phyloP scores from a whole-genome alignment of 2,888 invertebrate genomes.

The Pheosia gnoma region DNA sequence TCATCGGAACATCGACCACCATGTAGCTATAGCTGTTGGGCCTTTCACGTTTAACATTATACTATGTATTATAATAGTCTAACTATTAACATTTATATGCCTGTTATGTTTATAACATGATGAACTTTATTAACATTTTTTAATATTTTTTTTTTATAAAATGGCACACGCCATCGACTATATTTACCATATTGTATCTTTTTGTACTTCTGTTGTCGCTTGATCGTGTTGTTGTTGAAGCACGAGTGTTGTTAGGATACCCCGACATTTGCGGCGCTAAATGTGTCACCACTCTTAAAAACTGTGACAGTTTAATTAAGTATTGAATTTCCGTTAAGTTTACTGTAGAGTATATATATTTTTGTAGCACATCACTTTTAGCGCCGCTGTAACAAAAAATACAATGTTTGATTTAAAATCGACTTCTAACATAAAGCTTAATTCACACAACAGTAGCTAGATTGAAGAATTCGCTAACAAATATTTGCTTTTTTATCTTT shows the following conservation, averaged over 20 bases:
- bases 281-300: slow-evolving; percentile 42
- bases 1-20: slow-evolving; percentile 82
- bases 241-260: slow-evolving; percentile 79
- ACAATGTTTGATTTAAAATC: slow-evolving; percentile 32
- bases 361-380: slow-evolving; percentile 51
- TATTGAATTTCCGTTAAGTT: slow-evolving; percentile 27
- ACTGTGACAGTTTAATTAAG: slow-evolving; percentile 25
- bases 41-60: slow-evolving; percentile 82
- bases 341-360: slow-evolving; percentile 36
- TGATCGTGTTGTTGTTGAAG: slow-evolving; percentile 77
- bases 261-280: slow-evolving; percentile 66
- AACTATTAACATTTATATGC: slow-evolving; percentile 84
- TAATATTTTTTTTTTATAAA: slow-evolving; percentile 60
- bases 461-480: slow-evolving; percentile 30
- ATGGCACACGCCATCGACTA: slow-evolving; percentile 84
- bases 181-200: slow-evolving; percentile 79
- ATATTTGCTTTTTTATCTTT: slow-evolving; percentile 21
- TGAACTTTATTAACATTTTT: slow-evolving; percentile 80
- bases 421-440: slow-evolving; percentile 42
- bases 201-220: slow-evolving; percentile 79
- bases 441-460: slow-evolving; percentile 43
- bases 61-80: slow-evolving; percentile 84
- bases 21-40: slow-evolving; percentile 83
- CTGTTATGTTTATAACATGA: slow-evolving; percentile 84
- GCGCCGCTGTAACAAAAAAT: slow-evolving; percentile 48